Base-by-base conservation (phyloP, 2,797 vertebrate species). In the Eulemur mongoz region DNA sequence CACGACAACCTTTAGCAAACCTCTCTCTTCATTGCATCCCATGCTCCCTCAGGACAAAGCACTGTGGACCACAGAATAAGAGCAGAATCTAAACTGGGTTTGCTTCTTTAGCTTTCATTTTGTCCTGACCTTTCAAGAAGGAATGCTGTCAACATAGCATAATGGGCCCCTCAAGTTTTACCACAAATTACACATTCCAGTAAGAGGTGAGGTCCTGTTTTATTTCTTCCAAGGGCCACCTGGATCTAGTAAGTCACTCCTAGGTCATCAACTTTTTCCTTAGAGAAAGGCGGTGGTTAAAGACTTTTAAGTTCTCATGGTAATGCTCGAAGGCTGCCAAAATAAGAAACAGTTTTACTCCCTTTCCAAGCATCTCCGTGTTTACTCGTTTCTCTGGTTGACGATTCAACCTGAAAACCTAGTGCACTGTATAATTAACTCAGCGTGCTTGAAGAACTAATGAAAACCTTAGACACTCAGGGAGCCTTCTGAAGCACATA, bases 161-260 rank as follows among this genome's bases (percentile, higher is more conserved):
- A 93, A 96, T 45, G 97, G 63, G 57, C 57, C 94, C 59, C 25
- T 96, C 94, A 63, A 96, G 93, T 94, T 86, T 95, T 82, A 89
- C 97, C 93, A 89, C 96, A 97, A 97, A 98, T 90, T 94, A 93
- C 80, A 96, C 90, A 97, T 98, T 98, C 97, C 97, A 91, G 96
- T 13, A 23, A 89, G 57, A 97, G 70, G 97, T 69, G 96, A 96
- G 97, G 92, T 97, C 92, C 91, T 97, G 95, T 83, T 96, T 95
- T 95, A 97, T 96, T 89, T 97, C 65, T 97, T 93, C 86, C 23
- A 93, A 92, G 94, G 96, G 67, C 96, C 98, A 96, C 86, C 91
- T 98, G 96, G 40, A 98, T 95, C 52, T 92, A 97, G 82, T 73
- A 95, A 98, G 97, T 98, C 93, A 97, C 67, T 81, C 95, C 97